A percentile compares a stretch with the other conserved stretches of the same genome.
Evolutionary conservation across 2,113 vertebrate genomes (phyloP).

Genomic region (Lamprologus lemairii): DNA sequence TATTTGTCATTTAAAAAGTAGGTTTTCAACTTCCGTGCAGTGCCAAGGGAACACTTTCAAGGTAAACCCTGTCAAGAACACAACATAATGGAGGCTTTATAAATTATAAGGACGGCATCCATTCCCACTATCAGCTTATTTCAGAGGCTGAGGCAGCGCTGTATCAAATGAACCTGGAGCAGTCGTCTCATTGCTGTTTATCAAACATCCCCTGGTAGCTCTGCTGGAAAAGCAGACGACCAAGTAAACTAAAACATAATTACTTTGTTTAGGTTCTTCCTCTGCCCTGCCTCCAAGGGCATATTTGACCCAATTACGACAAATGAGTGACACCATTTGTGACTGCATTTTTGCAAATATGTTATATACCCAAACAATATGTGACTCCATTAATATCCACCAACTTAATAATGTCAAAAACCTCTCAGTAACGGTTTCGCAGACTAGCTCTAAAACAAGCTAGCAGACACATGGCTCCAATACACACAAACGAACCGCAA

Average conservation of each 20-base stretch:
- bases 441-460: not conserved
- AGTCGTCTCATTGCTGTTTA: constrained; percentile 35
- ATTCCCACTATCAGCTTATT: constrained; percentile 40
- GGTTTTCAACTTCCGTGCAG: not conserved
- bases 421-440: not conserved
- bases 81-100: constrained; percentile 42
- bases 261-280: constrained; percentile 51
- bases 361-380: not conserved
- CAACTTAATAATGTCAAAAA: not conserved
- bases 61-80: constrained; percentile 29
- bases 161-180: constrained; percentile 38
- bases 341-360: not conserved
- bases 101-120: constrained; percentile 40
- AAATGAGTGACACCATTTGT: constrained; percentile 31
- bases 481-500: not conserved
- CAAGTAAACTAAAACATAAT: constrained; percentile 57
- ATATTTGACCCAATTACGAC: constrained; percentile 54
- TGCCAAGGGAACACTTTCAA: constrained; percentile 19
- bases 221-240: constrained; percentile 15
- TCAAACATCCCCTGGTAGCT: constrained; percentile 32
- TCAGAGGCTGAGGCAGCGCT: constrained; percentile 7
- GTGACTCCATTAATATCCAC: not conserved
- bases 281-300: constrained; percentile 38
- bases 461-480: not conserved
- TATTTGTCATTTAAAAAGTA: constrained; percentile 6